A percentile compares a stretch with the other conserved stretches of the same genome.
Conservation (phyloP, 1,140 invertebrate species). For the Apocrypta bakeri region DNA sequence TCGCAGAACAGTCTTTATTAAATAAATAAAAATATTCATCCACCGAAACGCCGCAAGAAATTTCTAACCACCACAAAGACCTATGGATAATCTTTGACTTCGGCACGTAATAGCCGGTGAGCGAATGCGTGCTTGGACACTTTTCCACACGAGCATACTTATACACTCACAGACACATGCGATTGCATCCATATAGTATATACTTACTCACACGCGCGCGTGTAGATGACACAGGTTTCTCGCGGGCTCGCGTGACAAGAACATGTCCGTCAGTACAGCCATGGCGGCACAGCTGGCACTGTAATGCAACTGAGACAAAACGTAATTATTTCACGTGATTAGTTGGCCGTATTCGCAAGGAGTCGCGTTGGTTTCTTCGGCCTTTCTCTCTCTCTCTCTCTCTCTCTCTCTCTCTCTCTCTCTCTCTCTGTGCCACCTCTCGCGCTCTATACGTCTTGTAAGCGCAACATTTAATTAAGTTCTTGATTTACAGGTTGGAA, state of each 20-base stretch:
- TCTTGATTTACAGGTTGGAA: slow-evolving; percentile 40
- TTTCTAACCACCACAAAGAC: background rate
- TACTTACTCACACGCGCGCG: background rate
- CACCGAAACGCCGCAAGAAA: no score
- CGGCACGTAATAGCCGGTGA: background rate
- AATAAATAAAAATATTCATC: no score
- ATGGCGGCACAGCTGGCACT: slow-evolving; percentile 44
- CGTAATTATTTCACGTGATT: slow-evolving; percentile 73
- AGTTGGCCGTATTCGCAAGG: slow-evolving; percentile 59
- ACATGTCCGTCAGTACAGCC: slow-evolving; percentile 63
- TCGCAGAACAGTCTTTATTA: no score
- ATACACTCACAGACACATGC: background rate
- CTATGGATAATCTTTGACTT: background rate
- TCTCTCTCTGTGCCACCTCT: slow-evolving; percentile 26
- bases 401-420: slow-evolving; percentile 49
- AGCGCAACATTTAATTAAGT: slow-evolving; percentile 40
- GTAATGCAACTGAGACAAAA: slow-evolving; percentile 65
- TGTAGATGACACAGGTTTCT: background rate
- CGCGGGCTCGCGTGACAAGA: slow-evolving; percentile 65
- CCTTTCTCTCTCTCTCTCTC: slow-evolving; percentile 43
- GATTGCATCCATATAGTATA: no score
- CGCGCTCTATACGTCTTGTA: slow-evolving; percentile 10
- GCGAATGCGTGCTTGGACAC: background rate
- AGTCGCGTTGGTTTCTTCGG: slow-evolving; percentile 51
- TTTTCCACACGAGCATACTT: background rate